Evolutionary conservation across 2,113 vertebrate species (phyloP), one percentile per base, ranked within the genome.

Genomic region (Amphiprion ocellaris): DNA sequence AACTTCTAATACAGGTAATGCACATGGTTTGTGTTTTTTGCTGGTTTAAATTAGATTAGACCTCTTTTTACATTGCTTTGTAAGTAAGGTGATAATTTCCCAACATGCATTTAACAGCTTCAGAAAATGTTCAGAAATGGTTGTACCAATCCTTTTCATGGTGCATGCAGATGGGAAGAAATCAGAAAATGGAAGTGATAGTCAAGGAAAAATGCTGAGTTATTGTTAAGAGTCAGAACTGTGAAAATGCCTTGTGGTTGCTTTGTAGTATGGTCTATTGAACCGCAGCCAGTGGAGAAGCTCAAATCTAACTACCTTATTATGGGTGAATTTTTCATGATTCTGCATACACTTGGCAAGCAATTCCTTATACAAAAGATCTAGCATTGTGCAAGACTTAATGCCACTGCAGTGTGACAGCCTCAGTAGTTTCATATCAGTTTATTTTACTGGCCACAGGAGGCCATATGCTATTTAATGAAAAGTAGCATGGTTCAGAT

Each of bases 401-500:
- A 68, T n/a, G 23, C 23, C 44, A 21, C 50, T 39, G 66, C 72
- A 74, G 66, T 39, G 49, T 54, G 74, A 65, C 66, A 24, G 58
- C 72, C 67, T 77, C 49, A 10, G 28, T 59, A 23, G 47, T 39
- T 89, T 89, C 72, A 76, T 75, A 82, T 82, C 30, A 23, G 55
- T 62, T 56, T 72, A 46, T 79, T 80, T 81, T 67, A 82, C 8
- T n/a, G 44, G 70, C 65, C 84, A 85, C 79, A 44, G 56, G 87
- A 83, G 88, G 80, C 56, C 73, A 15, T 65, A 89, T 85, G 84
- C 88, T 86, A 80, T 88, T 91, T 90, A 89, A 89, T 86, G 63
- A 86, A 85, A 93, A 90, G 81, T 81, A 75, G 63, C 82, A 55
- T 62, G 84, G 80, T 73, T 89, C 73, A 82, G 72, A 83, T 90